A percentile compares a stretch with the other conserved stretches of the same genome.
These are phyloP conservation scores for Hydroisotoma schaefferi DNA, from an alignment of 2,888 invertebrate species.

Conservation along the genomic window DNA sequence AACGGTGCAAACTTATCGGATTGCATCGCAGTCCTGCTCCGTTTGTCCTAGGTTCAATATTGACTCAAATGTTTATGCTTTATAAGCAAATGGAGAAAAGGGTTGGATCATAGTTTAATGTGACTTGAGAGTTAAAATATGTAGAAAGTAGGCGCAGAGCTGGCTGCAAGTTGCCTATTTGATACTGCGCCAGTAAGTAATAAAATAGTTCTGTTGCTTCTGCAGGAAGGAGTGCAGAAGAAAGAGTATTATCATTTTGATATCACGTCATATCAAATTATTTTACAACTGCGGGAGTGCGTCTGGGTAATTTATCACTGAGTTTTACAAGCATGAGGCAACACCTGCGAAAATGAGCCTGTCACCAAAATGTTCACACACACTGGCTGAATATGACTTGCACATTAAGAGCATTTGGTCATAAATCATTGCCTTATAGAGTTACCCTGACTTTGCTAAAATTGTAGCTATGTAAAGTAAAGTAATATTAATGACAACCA, in stretches of 20 bases:
- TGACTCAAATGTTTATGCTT: conserved; percentile 16
- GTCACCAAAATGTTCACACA: background rate
- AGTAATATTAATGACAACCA: too few relatives aligned
- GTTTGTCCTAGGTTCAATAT: conserved; percentile 10
- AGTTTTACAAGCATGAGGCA: background rate
- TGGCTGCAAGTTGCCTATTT: too few relatives aligned
- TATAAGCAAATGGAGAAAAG: conserved; percentile 7
- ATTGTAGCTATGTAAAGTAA: too few relatives aligned
- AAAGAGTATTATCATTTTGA: conserved; percentile 15
- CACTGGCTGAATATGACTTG: too few relatives aligned
- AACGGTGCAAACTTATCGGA: background rate
- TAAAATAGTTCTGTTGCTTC: background rate
- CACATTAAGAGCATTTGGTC: too few relatives aligned
- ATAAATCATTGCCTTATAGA: too few relatives aligned
- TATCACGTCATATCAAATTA: conserved; percentile 18
- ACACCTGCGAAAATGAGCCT: conserved; percentile 6
- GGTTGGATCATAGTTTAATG: conserved; percentile 1
- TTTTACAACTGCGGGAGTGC: background rate
- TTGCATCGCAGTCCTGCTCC: too few relatives aligned
- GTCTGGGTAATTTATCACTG: conserved; percentile 1
- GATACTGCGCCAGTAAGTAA: too few relatives aligned
- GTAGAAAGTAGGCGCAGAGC: too few relatives aligned
- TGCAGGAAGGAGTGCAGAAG: background rate
- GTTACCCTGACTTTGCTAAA: too few relatives aligned
- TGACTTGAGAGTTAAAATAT: too few relatives aligned